phyloP scores from a whole-genome alignment of 2,113 vertebrate species.

The Tupaia tana region DNA sequence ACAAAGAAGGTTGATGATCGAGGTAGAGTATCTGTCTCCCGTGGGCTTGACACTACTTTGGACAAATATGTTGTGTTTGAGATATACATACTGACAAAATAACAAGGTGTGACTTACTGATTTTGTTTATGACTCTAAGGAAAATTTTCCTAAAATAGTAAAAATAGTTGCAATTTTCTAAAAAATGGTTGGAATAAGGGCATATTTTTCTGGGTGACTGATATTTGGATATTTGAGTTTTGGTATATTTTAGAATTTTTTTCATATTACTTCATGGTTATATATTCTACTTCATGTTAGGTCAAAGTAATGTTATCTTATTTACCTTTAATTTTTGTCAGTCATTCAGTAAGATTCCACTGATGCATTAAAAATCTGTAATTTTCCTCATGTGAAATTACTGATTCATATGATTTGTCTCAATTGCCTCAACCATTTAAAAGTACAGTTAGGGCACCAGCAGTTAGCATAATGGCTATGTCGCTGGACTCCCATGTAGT shows the following conservation, averaged over 20 bases:
- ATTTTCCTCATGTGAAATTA: slow-evolving; percentile 27
- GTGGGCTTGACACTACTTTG: background rate
- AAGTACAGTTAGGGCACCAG: slow-evolving; percentile 3
- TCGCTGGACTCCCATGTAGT: too few relatives aligned
- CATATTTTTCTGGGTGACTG: background rate
- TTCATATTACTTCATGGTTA: background rate
- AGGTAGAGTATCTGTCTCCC: background rate
- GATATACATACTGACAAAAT: background rate
- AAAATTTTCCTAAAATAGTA: slow-evolving; percentile 4
- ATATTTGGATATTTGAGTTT: slow-evolving; percentile 6
- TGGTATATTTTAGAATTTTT: background rate
- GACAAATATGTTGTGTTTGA: background rate
- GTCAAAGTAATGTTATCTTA: background rate
- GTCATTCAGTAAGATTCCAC: background rate
- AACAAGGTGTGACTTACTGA: background rate
- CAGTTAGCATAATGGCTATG: too few relatives aligned
- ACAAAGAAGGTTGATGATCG: background rate
- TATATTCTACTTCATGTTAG: background rate
- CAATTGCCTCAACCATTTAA: background rate
- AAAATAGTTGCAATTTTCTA: background rate
- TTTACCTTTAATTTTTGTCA: slow-evolving; percentile 22
- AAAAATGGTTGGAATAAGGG: slow-evolving; percentile 8
- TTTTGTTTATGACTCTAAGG: slow-evolving; percentile 33
- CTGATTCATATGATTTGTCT: background rate
- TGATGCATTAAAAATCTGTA: background rate